Percentiles rank a stretch among this genome's conserved stretches.
These are phyloP conservation scores for Hydrotaea diabolus DNA, from an alignment of 2,888 invertebrate genomes.

Conservation along the genomic window DNA sequence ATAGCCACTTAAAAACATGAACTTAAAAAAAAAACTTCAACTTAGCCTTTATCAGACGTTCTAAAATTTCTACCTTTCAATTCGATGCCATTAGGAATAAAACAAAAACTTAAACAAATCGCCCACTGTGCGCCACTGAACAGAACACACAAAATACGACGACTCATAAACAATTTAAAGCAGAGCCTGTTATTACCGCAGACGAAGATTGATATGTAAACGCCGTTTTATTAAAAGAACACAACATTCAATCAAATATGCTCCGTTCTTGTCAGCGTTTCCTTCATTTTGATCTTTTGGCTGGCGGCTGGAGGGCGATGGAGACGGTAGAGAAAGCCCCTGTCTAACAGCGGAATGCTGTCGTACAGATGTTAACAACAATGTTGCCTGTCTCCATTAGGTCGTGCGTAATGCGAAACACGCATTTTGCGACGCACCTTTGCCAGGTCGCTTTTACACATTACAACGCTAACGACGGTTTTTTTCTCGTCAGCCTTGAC, in stretches of 20 bases:
- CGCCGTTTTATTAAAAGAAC: neutral
- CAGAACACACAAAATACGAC: no score
- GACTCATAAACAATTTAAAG: no score
- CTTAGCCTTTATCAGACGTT: no score
- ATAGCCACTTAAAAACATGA: no score
- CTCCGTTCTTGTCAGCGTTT: neutral
- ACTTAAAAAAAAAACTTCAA: no score
- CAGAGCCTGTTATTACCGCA: neutral
- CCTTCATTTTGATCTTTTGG: neutral
- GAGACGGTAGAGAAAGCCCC: no score
- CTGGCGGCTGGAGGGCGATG: neutral
- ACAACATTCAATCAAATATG: no score
- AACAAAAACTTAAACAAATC: no score
- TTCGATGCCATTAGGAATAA: no score
- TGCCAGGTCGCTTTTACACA: neutral
- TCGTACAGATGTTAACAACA: neutral
- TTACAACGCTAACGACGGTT: neutral
- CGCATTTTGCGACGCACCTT: neutral
- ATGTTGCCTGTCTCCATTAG: neutral
- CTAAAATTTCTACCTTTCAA: no score
- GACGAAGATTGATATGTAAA: neutral
- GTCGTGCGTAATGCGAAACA: neutral
- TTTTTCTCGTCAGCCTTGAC: neutral
- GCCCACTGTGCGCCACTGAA: no score
- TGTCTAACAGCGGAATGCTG: neutral